Conservation (phyloP, 1,140 invertebrate genomes). For the Rhopalosiphum maidis region DNA sequence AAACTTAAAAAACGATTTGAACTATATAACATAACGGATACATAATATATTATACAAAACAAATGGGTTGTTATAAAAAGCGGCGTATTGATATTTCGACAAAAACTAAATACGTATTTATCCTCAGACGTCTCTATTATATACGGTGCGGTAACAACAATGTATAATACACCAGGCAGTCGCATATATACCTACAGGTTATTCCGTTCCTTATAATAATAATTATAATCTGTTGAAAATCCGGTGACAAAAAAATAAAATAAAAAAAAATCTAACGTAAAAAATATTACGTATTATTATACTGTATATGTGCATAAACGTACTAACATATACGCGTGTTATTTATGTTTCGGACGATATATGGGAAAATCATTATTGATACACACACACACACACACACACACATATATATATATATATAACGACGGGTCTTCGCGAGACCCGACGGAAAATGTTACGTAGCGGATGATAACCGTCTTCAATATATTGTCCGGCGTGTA, state of each 20-base stretch:
- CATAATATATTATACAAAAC: background rate
- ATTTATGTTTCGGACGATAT: background rate
- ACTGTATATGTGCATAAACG: background rate
- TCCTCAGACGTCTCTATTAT: background rate
- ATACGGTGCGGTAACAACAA: background rate
- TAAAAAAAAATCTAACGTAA: background rate
- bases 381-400: too few relatives aligned
- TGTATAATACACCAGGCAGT: background rate
- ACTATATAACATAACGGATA: background rate
- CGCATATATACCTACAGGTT: background rate
- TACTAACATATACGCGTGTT: background rate
- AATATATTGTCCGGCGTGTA: constrained; percentile 13
- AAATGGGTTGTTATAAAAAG: background rate
- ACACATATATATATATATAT: background rate
- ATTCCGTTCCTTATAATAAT: background rate
- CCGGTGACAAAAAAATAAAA: background rate
- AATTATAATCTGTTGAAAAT: background rate
- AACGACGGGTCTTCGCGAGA: background rate
- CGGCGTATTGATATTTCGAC: background rate
- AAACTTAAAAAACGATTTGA: background rate
- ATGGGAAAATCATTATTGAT: background rate
- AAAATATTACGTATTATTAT: background rate
- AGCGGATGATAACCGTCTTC: constrained; percentile 29
- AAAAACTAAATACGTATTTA: background rate
- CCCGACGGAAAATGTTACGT: background rate